Evolutionary conservation across 2,888 invertebrate species (phyloP).

Genomic region (Pyrrhosoma nymphula): DNA sequence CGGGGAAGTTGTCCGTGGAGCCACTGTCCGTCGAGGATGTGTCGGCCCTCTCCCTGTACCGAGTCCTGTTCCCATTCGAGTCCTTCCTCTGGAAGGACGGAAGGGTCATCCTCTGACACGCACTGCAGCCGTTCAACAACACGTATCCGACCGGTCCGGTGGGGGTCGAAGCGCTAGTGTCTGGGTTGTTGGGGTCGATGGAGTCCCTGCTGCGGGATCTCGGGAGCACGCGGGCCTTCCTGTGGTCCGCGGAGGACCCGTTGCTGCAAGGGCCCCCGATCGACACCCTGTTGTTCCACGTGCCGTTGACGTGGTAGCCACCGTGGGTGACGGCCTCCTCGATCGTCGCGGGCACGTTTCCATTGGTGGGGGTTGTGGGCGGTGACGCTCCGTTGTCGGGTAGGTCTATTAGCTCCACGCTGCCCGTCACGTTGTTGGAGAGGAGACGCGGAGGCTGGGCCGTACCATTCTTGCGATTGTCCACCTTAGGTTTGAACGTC

Average conservation of each 20-base stretch:
- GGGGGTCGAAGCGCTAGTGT: neutral
- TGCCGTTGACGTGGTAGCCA: constrained; percentile 15
- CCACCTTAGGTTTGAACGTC: constrained; percentile 70
- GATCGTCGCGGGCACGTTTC: constrained; percentile 25
- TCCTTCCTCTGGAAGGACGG: constrained; percentile 56
- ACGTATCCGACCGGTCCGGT: constrained; percentile 37
- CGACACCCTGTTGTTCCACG: constrained; percentile 15
- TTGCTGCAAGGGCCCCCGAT: neutral
- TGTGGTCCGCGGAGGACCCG: constrained; percentile 44
- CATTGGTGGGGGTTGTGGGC: constrained; percentile 48
- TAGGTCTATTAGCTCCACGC: constrained; percentile 64
- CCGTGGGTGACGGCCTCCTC: constrained; percentile 2
- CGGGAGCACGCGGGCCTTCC: constrained; percentile 43
- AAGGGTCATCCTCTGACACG: constrained; percentile 55
- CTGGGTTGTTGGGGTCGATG: constrained; percentile 55
- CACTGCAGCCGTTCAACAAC: constrained; percentile 52
- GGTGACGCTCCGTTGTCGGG: neutral
- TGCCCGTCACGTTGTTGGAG: constrained; percentile 57
- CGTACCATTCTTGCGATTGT: constrained; percentile 28
- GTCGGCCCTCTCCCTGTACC: constrained; percentile 49
- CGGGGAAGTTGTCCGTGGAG: constrained; percentile 79
- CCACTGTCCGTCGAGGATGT: constrained; percentile 75
- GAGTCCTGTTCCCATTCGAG: constrained; percentile 55
- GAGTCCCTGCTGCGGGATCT: constrained; percentile 58
- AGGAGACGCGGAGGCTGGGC: constrained; percentile 22